Percentiles rank a stretch among this genome's conserved stretches.
These are phyloP conservation scores for Hoplostethus mediterraneus DNA, from an alignment of 2,797 vertebrate genomes.

Conservation along the genomic window DNA sequence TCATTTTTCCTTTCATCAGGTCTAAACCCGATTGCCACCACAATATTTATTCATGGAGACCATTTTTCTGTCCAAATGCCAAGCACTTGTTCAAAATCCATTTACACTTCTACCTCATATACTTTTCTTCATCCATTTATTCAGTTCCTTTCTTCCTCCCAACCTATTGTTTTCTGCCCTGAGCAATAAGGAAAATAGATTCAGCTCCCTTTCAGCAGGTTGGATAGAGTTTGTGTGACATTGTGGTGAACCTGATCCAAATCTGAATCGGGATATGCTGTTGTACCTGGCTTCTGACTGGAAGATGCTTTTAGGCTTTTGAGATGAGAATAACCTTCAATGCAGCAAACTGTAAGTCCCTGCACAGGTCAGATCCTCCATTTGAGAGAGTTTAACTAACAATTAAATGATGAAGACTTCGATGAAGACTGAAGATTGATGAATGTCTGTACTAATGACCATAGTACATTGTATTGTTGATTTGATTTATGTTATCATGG, in stretches of 20 bases:
- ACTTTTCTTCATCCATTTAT: constrained; percentile 52
- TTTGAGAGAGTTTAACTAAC: too few species aligned
- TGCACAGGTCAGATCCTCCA: too few species aligned
- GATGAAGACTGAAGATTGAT: too few species aligned
- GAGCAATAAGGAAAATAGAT: constrained; percentile 54
- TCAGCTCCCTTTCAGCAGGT: neutral
- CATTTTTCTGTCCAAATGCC: constrained; percentile 60
- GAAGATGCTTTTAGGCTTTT: too few species aligned
- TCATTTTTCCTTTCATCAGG: constrained; percentile 70
- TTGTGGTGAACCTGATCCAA: neutral
- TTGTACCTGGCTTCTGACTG: too few species aligned
- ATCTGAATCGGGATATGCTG: neutral
- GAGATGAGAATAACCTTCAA: too few species aligned
- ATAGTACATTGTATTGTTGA: too few species aligned
- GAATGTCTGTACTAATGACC: too few species aligned
- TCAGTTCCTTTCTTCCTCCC: constrained; percentile 44
- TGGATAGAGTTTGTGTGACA: neutral
- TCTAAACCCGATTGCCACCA: constrained; percentile 65
- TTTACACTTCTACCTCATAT: constrained; percentile 59
- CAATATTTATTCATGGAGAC: constrained; percentile 59
- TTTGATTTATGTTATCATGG: neutral
- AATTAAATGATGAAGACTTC: too few species aligned
- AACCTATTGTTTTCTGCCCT: constrained; percentile 51
- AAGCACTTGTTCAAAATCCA: constrained; percentile 72
- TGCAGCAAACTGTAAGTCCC: too few species aligned